A percentile compares a stretch with the other conserved stretches of the same genome.
Conservation (phyloP, 1,140 invertebrate genomes). For the Delia radicum region DNA sequence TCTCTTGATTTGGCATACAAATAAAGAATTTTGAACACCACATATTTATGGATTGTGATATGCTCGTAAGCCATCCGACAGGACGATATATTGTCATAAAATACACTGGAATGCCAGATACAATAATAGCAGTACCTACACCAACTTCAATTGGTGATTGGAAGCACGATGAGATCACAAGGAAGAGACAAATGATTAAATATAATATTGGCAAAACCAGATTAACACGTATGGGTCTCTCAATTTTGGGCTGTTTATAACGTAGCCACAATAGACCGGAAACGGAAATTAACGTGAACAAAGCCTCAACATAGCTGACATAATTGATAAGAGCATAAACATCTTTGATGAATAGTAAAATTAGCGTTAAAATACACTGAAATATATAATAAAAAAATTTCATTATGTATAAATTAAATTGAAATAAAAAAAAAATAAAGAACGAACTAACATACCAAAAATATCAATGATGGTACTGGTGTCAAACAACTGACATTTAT, state of each 20-base stretch:
- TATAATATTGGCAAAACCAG: slow-evolving; percentile 79
- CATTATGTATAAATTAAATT: neutral
- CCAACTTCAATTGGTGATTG: slow-evolving; percentile 77
- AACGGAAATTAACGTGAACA: slow-evolving; percentile 90
- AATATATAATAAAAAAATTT: slow-evolving; percentile 53
- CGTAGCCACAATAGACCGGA: slow-evolving; percentile 85
- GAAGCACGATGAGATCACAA: slow-evolving; percentile 80
- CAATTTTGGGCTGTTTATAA: slow-evolving; percentile 70
- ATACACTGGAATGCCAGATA: slow-evolving; percentile 84
- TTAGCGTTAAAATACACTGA: slow-evolving; percentile 77
- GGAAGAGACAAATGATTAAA: slow-evolving; percentile 79
- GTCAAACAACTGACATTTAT: slow-evolving; percentile 84
- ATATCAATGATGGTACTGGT: slow-evolving; percentile 87
- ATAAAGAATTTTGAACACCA: slow-evolving; percentile 74
- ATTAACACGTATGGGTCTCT: slow-evolving; percentile 70
- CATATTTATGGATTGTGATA: slow-evolving; percentile 66
- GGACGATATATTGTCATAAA: slow-evolving; percentile 79
- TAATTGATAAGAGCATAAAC: slow-evolving; percentile 93
- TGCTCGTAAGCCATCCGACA: slow-evolving; percentile 58
- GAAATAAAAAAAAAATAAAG: neutral
- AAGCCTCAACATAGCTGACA: slow-evolving; percentile 87
- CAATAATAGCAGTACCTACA: slow-evolving; percentile 78
- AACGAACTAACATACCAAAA: slow-evolving; percentile 71
- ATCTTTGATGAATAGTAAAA: slow-evolving; percentile 79
- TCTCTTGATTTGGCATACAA: slow-evolving; percentile 66